phyloP scores from a whole-genome alignment of 2,888 invertebrate genomes.

The Nasonovia ribisnigri region DNA sequence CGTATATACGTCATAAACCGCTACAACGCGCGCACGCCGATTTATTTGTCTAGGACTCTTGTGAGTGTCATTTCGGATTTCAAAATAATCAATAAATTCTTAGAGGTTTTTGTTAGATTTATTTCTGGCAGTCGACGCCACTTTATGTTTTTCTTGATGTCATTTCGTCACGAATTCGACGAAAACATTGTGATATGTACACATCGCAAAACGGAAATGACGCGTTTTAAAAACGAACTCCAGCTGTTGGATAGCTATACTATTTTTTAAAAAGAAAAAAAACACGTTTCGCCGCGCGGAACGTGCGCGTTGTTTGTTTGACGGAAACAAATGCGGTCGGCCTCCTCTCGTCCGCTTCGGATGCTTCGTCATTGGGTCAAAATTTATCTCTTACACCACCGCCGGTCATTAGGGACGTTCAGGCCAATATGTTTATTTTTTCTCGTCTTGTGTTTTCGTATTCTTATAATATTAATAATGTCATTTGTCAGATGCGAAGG shows the following conservation, averaged over 20 bases:
- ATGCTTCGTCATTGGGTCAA: constrained; percentile 63
- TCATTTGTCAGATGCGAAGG: constrained; percentile 57
- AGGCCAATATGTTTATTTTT: constrained; percentile 53
- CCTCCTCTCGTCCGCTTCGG: constrained; percentile 36
- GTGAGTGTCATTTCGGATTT: not conserved
- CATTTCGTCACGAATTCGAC: not conserved
- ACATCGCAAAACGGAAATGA: constrained; percentile 33
- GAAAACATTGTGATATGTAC: not conserved
- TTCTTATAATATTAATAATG: constrained; percentile 37
- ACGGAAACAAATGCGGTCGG: constrained; percentile 54
- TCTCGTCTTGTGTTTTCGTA: not conserved
- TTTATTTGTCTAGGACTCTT: not conserved
- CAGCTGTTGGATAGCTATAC: not conserved
- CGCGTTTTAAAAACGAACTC: constrained; percentile 26
- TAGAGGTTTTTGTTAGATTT: not conserved
- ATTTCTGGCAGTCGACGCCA: not conserved
- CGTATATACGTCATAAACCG: not conserved
- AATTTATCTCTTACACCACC: constrained; percentile 56
- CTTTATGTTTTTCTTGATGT: not conserved
- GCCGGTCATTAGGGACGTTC: constrained; percentile 57
- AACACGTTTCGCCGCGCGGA: constrained; percentile 48
- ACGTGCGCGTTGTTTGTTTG: constrained; percentile 41
- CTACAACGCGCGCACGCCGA: not conserved
- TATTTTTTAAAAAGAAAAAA: constrained; percentile 6
- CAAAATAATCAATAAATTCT: not conserved